Percentiles rank a stretch among this genome's conserved stretches.
Conservation (phyloP, 1,140 invertebrate genomes). For the Calephelis virginiensis region DNA sequence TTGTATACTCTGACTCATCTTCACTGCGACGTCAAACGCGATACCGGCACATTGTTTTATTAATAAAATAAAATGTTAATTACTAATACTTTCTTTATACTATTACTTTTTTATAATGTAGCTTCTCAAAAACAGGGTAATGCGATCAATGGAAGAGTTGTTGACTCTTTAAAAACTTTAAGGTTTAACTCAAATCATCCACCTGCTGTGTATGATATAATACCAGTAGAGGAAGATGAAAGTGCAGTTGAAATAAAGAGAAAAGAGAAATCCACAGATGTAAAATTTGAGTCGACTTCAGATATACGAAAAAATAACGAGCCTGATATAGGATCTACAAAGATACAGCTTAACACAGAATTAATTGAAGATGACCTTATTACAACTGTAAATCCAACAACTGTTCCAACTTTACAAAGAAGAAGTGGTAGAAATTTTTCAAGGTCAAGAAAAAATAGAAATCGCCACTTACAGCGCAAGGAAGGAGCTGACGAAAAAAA, state of each 20-base stretch:
- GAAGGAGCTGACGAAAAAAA: neutral
- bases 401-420: neutral
- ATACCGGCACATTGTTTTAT: conserved; percentile 45
- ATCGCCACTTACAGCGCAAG: neutral
- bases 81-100: conserved; percentile 12
- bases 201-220: neutral
- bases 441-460: neutral
- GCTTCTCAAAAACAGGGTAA: neutral
- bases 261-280: neutral
- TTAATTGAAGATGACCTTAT: neutral
- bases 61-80: conserved; percentile 41
- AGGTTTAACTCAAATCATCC: neutral
- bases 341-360: neutral
- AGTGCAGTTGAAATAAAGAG: neutral
- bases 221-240: neutral
- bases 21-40: conserved; percentile 53
- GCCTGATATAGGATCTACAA: neutral
- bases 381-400: neutral
- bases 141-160: neutral
- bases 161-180: neutral
- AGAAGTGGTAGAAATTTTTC: neutral
- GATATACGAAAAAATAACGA: no score
- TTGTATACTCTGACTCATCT: conserved; percentile 50
- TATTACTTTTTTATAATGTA: conserved; percentile 4
- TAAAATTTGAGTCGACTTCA: no score